Percentiles rank a stretch among this genome's conserved stretches.
phyloP scores from a whole-genome alignment of 2,888 invertebrate species.

The Parochlus steinenii region DNA sequence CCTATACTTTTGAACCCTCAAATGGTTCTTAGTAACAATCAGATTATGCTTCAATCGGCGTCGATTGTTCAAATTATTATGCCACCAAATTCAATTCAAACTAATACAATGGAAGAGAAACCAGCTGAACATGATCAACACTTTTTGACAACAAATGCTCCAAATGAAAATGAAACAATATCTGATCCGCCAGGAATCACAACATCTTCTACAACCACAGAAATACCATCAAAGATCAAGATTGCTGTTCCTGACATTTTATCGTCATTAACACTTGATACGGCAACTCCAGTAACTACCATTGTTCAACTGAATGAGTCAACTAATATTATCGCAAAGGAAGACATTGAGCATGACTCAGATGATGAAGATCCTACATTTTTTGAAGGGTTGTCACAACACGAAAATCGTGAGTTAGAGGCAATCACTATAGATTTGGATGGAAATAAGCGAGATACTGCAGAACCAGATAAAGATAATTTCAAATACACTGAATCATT shows the following conservation, averaged over 20 bases:
- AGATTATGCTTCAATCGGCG: conserved; percentile 13
- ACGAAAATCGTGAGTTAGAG: too few species aligned
- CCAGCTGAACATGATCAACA: too few species aligned
- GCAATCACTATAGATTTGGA: too few species aligned
- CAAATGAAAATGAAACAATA: background rate
- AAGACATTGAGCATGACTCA: too few species aligned
- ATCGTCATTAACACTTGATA: background rate
- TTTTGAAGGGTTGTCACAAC: too few species aligned
- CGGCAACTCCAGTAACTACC: too few species aligned
- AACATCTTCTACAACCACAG: background rate
- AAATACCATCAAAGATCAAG: background rate
- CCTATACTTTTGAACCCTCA: conserved; percentile 18
- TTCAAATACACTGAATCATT: conserved; percentile 9
- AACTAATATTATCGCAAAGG: too few species aligned
- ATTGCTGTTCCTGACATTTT: background rate
- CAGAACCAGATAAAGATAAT: conserved; percentile 9
- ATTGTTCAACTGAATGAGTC: too few species aligned
- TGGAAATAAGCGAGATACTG: too few species aligned
- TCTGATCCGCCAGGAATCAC: background rate
- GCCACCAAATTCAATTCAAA: conserved; percentile 18
- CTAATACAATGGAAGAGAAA: background rate
- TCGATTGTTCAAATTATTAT: conserved; percentile 24
- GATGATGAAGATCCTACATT: too few species aligned
- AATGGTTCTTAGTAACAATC: conserved; percentile 13
- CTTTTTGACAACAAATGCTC: too few species aligned